These are phyloP conservation scores for Eudyptes chrysolophus DNA, from an alignment of 2,113 vertebrate genomes.

Conservation along the genomic window DNA sequence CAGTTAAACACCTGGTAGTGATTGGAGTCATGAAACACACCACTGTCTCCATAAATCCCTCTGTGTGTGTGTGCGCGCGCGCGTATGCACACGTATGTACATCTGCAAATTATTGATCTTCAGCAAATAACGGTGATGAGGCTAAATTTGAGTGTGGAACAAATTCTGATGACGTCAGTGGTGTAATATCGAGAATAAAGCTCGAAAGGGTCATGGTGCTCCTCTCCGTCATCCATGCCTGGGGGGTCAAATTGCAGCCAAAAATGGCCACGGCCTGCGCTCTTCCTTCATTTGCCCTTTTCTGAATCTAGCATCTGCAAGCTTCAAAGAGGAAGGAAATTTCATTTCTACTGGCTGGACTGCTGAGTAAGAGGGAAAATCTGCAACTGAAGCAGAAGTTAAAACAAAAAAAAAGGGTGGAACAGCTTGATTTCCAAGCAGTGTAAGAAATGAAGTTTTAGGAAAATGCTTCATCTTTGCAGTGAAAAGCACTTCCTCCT, in stretches of 20 bases:
- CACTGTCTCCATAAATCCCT: neutral
- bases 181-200: neutral
- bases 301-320: neutral
- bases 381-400: constrained; percentile 40
- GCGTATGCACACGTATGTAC: rapidly evolving
- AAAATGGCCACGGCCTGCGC: neutral
- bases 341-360: neutral
- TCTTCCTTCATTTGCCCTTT: neutral
- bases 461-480: constrained; percentile 15
- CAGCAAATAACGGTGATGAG: neutral
- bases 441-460: neutral
- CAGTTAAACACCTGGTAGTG: neutral
- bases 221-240: rapidly evolving
- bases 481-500: constrained; percentile 12
- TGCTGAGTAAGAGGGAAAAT: constrained; percentile 52
- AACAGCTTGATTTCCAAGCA: constrained; percentile 9
- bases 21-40: neutral
- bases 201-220: neutral
- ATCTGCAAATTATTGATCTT: neutral
- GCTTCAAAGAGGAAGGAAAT: constrained; percentile 57
- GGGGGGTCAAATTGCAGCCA: neutral
- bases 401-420: neutral
- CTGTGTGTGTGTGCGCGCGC: too few species aligned
- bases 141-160: neutral
- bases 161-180: neutral